Base-by-base conservation (phyloP, 2,113 vertebrate species). In the Pitta sordida region DNA sequence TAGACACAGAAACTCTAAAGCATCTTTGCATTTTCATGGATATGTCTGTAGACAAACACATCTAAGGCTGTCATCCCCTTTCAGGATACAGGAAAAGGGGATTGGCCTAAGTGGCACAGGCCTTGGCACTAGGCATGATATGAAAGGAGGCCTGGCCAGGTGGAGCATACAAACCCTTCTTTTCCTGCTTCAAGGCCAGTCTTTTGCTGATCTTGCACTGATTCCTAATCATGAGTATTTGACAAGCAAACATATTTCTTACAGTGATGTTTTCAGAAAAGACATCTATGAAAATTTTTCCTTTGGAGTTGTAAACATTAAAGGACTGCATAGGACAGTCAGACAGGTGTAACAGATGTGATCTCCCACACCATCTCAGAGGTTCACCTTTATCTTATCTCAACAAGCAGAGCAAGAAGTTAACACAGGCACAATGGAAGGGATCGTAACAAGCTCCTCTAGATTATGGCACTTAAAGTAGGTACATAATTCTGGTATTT, bases 91-190 rank as follows among this genome's bases (percentile, higher is more conserved):
- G 4, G 11, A 49, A 34, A 51, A 59, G 11, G 4, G 14, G 8
- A 62, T 39, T 16, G 6, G 29, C 9, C 0, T 15, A 7, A 39
- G 13, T 16, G 3, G 0, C 29, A 41, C 4, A 3, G 29, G 22
- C 17, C 36, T 34, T 41, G 59, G 36, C 59, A 63, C 46, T 17
- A 10, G 36, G 36, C n/a, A 13, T 10, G 30, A 23, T 27, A 21
- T 13, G 29, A 52, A 63, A 52, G 10, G 30, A n/a, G 22, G 21
- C 18, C 0, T 4, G 41, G 17, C 36, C 36, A 41, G 7, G 36
- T 17, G 23, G 46, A 41, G 5, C 18, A 10, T 5, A 15, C 46
- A 41, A 16, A 22, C 23, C 18, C 18, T 14, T 62, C 34, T 10
- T 41, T 52, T n/a, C 46, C 30, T 16, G 13, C 8, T 51, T 32